Base-by-base conservation (phyloP, 2,888 invertebrate genomes). In the Julus scanicus region DNA sequence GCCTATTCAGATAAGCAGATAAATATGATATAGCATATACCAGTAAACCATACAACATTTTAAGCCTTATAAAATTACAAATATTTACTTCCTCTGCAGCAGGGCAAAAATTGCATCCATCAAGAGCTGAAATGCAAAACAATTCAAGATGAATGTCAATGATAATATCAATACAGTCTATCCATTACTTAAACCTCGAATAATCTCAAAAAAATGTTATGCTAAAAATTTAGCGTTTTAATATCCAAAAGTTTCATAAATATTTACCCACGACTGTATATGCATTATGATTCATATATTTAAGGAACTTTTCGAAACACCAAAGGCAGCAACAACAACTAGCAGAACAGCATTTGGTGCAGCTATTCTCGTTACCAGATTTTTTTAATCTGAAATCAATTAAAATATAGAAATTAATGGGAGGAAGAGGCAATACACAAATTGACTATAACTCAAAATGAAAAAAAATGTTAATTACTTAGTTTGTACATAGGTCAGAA, bases 261-360 rank as follows among this genome's bases (percentile, higher is more conserved):
- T 57, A 91, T 92, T 91, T 90, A 93, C 93, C 97, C 89, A 98
- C 96, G 86, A 98, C 96, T 0, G 98, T 97, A 91, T 98, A 98
- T 0, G 98, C 98, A 92, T 98, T 98, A 91, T 97, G 97, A 92
- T 98, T 98, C 91, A 99, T 94, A 91, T 96, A 98, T 57, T 96
- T 95, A 90, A 98, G 95, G 91, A 97, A 97, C 92, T 96, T 97
- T 92, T 98, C 98, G 90, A 98, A 94, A 91, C 97, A 96, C 92
- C 96, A 97, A 91, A 98, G 96, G 91, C 98, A 97, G 91, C 98
- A 98, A 90, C 96, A 96, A 91, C 98, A 98, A 91, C 96, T 95
- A 91, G 95, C 95, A 20, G 89, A 15, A 80, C 89, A 89, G 40
- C 88, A 87, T 49, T 87, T 87, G 1, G 85, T 83, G 37, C 88